These are phyloP conservation scores for Drosophila sp. DNA, from an alignment of 1,140 invertebrate genomes.

Conservation along the genomic window DNA sequence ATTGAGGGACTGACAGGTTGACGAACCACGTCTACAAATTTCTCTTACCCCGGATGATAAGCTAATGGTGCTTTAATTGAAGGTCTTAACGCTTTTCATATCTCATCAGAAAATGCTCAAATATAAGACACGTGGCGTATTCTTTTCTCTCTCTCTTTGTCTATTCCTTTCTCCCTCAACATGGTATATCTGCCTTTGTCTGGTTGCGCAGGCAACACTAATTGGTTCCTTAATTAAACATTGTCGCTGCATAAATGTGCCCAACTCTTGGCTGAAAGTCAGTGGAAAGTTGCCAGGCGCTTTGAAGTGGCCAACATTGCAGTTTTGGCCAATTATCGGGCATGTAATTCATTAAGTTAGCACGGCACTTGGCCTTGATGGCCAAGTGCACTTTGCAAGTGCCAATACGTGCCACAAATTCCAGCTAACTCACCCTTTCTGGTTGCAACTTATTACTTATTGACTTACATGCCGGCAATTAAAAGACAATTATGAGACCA, in stretches of 20 bases:
- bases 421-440: not conserved
- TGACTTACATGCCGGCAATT: slow-evolving; percentile 53
- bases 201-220: slow-evolving; percentile 53
- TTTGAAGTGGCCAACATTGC: slow-evolving; percentile 47
- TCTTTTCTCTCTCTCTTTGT: not conserved
- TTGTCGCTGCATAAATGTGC: slow-evolving; percentile 15
- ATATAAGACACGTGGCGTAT: slow-evolving; percentile 30
- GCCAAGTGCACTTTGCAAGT: slow-evolving; percentile 25
- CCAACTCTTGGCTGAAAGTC: slow-evolving; percentile 9
- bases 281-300: not conserved
- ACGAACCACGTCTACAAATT: slow-evolving; percentile 9
- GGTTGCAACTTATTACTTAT: slow-evolving; percentile 12
- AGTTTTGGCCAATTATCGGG: slow-evolving; percentile 49
- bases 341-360: slow-evolving; percentile 44
- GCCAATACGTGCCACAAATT: slow-evolving; percentile 44
- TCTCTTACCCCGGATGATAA: not conserved
- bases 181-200: not conserved
- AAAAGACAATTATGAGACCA: slow-evolving; percentile 46
- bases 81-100: slow-evolving; percentile 33
- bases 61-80: slow-evolving; percentile 70
- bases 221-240: slow-evolving; percentile 72
- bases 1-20: slow-evolving; percentile 1
- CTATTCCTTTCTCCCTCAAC: not conserved
- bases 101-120: slow-evolving; percentile 36
- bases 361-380: slow-evolving; percentile 24